Base-by-base conservation (phyloP, 2,797 vertebrate species). In the Acanthiza pusilla region DNA sequence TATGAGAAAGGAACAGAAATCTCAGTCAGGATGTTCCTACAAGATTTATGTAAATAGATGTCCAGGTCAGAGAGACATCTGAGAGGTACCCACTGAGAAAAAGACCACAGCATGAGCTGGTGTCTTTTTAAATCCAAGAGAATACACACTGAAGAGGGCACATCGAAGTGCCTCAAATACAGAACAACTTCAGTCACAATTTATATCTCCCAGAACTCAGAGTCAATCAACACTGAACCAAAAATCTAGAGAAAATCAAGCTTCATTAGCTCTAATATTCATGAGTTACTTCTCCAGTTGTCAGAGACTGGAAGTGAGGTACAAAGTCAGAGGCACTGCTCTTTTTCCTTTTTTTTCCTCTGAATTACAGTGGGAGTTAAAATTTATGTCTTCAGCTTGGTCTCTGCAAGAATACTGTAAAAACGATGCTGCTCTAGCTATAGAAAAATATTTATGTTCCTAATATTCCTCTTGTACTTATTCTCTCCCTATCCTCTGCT, bases 241-340 rank as follows among this genome's bases (percentile, higher is more conserved):
- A 42, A 84, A 85, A 89, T 53, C 57, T 88, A 76, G 42, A 77
- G 81, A 80, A 97, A 89, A 91, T 81, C 51, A 86, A 62, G 55
- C 26, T 94, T 94, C 54, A 75, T 92, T 93, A 91, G 43, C 62
- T 86, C 53, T 85, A 88, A 88, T 91, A 96, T 92, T 89, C 62
- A 83, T 60, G 58, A 81, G 40, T 47, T 72, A 29, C 38, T 47
- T 76, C 34, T 90, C 38, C 70, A 27, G 21, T 91, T 38, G 54
- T 86, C 42, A 61, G 73, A 90, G 58, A 67, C 61, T 61, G 73
- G 51, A 78, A 81, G 50, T 4, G 58, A 91, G 30, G n/a, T 13
- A 68, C 72, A 91, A 77, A 45, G 48, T 79, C 62, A 82, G 71
- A 91, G 8, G 16, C 32, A 63, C 9, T 63, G 48, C 34, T 67